Evolutionary conservation across 2,797 vertebrate genomes (phyloP).

Genomic region (Crocodylus rhombifer): DNA sequence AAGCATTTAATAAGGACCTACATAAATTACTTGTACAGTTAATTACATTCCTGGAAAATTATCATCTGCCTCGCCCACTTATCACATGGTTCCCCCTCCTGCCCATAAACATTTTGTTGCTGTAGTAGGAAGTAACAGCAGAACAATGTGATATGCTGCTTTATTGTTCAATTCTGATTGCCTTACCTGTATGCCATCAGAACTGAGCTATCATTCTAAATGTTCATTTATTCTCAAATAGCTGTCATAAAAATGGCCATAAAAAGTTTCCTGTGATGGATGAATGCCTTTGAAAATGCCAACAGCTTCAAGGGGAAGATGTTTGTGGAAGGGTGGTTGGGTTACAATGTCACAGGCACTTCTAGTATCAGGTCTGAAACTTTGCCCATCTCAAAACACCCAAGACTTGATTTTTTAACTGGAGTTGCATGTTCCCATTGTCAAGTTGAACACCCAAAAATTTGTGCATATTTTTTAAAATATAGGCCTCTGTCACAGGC

Average conservation of each 20-base stretch:
- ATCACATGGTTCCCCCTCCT: background rate
- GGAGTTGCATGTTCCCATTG: background rate
- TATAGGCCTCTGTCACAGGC: background rate
- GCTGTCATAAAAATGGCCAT: background rate
- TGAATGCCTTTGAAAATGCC: background rate
- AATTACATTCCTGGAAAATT: background rate
- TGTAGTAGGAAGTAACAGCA: background rate
- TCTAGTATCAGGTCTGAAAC: background rate
- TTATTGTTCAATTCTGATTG: background rate
- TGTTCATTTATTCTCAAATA: background rate
- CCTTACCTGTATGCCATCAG: background rate
- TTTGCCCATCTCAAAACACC: background rate
- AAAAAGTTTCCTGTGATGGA: background rate
- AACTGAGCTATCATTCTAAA: background rate
- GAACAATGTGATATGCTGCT: background rate
- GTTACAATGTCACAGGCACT: background rate
- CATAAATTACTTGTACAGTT: background rate
- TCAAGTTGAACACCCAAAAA: background rate
- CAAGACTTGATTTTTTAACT: background rate
- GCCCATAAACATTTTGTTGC: background rate
- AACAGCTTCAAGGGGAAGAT: background rate
- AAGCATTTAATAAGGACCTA: background rate
- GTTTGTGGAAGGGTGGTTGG: background rate
- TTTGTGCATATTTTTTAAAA: background rate
- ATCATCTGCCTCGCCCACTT: background rate